Evolutionary conservation across 2,888 invertebrate genomes (phyloP), one percentile per base, ranked within the genome.

Genomic region (Eilema caniola): DNA sequence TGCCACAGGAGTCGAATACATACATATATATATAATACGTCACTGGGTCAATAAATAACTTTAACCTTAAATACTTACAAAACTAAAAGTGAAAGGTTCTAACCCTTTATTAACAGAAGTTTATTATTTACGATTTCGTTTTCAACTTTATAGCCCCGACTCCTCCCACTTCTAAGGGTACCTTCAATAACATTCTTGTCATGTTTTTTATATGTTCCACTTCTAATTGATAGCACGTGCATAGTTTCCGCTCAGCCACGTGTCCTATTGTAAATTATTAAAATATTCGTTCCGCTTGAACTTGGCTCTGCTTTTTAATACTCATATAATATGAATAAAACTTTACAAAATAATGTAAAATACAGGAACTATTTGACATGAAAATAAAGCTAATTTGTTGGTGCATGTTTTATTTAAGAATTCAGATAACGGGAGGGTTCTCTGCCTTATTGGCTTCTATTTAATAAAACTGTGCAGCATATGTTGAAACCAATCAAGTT

Each of bases 191-290:
- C 86, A 85, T 88, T 88, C 87, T 84, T 86, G 87, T 83, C 82
- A 83, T 80, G 77, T 85, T 88, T 90, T 90, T 91, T 89, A 77
- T 75, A 83, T 86, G 82, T 88, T 89, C 85, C 88, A 85, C 84
- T 85, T 92, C 88, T 95, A 95, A 95, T 95, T 94, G 94, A 89
- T 88, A 93, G 89, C 95, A 95, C 95, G 95, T 95, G 95, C 88
- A 90, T 83, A 72, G 87, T 88, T 91, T 95, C 94, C 94, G 92
- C 76, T 88, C 77, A 83, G 95, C 88, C 95, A 94, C 95, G 95
- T 95, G 95, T 87, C 90, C 84, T 82, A 86, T 90, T 89, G 84
- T 89, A 85, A 88, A 86, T 88, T 92, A 93, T 92, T 90, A 90
- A 91, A 92, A 89, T 90, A 91, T 92, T 92, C 92, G 91, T 91